Evolutionary conservation across 2,797 vertebrate species (phyloP).

Genomic region (Merluccius polli): DNA sequence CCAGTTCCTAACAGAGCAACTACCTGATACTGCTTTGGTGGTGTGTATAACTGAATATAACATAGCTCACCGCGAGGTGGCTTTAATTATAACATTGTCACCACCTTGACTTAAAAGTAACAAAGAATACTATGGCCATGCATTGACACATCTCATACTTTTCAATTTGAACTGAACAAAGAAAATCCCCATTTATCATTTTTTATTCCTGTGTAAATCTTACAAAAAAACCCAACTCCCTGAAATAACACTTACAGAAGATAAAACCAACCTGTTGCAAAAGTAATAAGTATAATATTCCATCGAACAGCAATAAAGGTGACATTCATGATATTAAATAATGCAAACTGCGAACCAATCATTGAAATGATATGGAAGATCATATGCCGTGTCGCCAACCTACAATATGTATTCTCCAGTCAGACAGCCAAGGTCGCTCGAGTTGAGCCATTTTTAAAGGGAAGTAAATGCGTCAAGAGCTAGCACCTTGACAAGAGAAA

Average conservation of each 20-base stretch:
- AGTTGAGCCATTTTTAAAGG: conserved; percentile 68
- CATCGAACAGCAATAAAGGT: conserved; percentile 70
- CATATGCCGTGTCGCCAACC: conserved; percentile 44
- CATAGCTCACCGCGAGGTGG: conserved; percentile 46
- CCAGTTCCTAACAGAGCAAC: conserved; percentile 42
- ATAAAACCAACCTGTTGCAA: conserved; percentile 67
- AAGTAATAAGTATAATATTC: conserved; percentile 70
- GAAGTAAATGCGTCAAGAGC: conserved; percentile 61
- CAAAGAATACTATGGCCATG: conserved; percentile 49
- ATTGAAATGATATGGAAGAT: conserved; percentile 63
- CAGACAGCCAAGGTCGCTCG: conserved; percentile 48
- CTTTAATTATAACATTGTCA: conserved; percentile 36
- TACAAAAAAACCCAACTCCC: conserved; percentile 44
- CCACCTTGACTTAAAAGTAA: conserved; percentile 43
- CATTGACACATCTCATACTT: conserved; percentile 53
- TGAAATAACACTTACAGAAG: conserved; percentile 54
- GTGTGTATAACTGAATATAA: conserved; percentile 35
- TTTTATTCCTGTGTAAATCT: conserved; percentile 47
- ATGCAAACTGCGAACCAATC: conserved; percentile 62
- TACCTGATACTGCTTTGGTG: conserved; percentile 38
- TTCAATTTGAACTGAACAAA: conserved; percentile 51
- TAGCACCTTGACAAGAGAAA: conserved; percentile 60
- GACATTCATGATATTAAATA: conserved; percentile 75
- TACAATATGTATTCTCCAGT: conserved; percentile 44
- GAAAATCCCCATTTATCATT: conserved; percentile 50